Evolutionary conservation across 2,888 invertebrate genomes (phyloP), one percentile per base, ranked within the genome.

Genomic region (Chymomyza procnemis): DNA sequence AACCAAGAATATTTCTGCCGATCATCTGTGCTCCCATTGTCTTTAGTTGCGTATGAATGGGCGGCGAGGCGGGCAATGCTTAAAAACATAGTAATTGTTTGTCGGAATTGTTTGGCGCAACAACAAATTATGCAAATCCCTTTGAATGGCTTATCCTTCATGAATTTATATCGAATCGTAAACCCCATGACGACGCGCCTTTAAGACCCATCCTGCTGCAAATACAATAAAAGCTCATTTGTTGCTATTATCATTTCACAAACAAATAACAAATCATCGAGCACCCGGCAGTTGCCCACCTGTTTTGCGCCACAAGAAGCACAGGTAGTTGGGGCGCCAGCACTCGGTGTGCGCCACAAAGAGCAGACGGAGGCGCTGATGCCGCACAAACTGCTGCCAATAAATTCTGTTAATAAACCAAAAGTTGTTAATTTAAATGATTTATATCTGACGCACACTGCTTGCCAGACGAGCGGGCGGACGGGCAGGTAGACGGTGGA

Each of bases 361-460:
- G 66, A 69, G 61, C 60, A 66, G 66, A 84, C 71, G 26, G 57
- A 71, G 61, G 70, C 69, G 78, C 83, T 78, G 86, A 80, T 85
- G 78, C 87, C 78, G 76, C 84, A 85, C 80, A 83, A 83, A 80
- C 73, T 67, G 79, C 74, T 89, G 88, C 87, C 89, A 88, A 88
- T 88, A 88, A 88, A 89, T 88, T 89, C 80, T 82, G 85, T 88
- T 87, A 89, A 89, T 87, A 88, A 82, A 88, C 85, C 83, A 84
- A 88, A 88, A 88, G 85, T 81, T 88, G 89, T 89, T 89, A 88
- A 89, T 89, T 89, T 87, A 80, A 89, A 89, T 88, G 89, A 89
- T 89, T 88, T 88, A 88, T 89, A 85, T 78, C 73, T 18, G 54
- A 9, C 26, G 34, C 9, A 41, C 34, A 41, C 12, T 41, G 34